Evolutionary conservation across 2,113 vertebrate genomes (phyloP), one percentile per base, ranked within the genome.

Genomic region (Callocephalon fimbriatum): DNA sequence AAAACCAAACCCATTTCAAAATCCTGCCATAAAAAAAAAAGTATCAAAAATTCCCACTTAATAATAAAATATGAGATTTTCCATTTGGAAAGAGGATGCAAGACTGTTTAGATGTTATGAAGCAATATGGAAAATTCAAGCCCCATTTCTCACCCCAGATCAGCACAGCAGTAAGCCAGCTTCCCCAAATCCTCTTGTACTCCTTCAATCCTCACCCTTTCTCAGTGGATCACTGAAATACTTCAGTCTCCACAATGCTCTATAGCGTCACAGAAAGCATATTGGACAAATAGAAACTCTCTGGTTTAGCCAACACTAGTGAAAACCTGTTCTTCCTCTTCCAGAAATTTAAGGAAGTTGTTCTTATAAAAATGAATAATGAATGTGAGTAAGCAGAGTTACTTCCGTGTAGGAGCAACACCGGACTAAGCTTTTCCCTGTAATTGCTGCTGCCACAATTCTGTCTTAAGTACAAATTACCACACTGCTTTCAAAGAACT

Each of bases 391-490:
- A 58, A 82, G 51, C 54, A 44, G 31, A 77, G 50, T 58, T 61
- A 50, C 70, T 44, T 31, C 44, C 25, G 44, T 59, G 45, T 3
- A 50, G 66, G 82, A 78, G 47, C 54, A 96, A 25, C 65, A 40
- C 0, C 51, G 68, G 79, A n/a, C 54, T 82, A 38, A 80, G 72
- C 61, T 59, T 44, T 61, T 27, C 92, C 38, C 68, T 62, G 18
- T n/a, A 79, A 76, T 75, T 87, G 63, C 42, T 91, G 70, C 72
- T 89, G 92, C 92, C 92, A 88, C 88, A 77, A 83, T 89, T 96
- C 88, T 95, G 92, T 87, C 92, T 71, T 59, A 79, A 94, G 78
- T 89, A 95, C 82, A 96, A 96, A 96, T 22, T 93, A 87, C 91
- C 82, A 44, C 48, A 42, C 37, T 82, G 72, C 82, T 93, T 94